phyloP scores from a whole-genome alignment of 2,888 invertebrate genomes.

The Mongoloraphidia duomilia region DNA sequence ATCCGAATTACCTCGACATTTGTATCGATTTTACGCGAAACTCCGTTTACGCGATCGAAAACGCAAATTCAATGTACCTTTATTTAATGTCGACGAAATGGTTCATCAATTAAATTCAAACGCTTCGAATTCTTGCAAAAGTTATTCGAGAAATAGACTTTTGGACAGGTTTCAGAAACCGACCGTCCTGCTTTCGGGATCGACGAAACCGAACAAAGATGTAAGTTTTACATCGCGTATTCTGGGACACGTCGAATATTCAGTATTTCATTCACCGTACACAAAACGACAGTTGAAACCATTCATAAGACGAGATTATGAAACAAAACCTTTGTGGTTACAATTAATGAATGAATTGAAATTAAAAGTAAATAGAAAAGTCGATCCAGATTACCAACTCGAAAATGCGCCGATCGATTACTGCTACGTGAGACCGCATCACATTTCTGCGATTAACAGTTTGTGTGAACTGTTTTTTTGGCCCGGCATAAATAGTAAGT shows the following conservation, averaged over 20 bases:
- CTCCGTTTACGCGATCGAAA: slow-evolving; percentile 39
- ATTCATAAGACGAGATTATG: slow-evolving; percentile 61
- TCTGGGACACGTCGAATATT: slow-evolving; percentile 35
- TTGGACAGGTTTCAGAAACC: too few species aligned
- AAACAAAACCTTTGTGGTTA: slow-evolving; percentile 55
- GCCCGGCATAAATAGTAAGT: slow-evolving; percentile 83
- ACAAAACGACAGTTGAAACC: slow-evolving; percentile 65
- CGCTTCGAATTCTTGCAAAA: slow-evolving; percentile 13
- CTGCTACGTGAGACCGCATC: slow-evolving; percentile 75
- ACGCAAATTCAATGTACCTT: slow-evolving; percentile 35
- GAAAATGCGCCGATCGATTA: slow-evolving; percentile 55
- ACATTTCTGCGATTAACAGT: slow-evolving; percentile 75
- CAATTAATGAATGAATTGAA: slow-evolving; percentile 50
- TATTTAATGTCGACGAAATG: slow-evolving; percentile 40
- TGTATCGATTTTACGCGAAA: slow-evolving; percentile 24
- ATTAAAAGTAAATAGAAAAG: slow-evolving; percentile 34
- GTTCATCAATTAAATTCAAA: slow-evolving; percentile 21
- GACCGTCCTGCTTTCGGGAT: too few species aligned
- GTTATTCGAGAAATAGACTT: too few species aligned
- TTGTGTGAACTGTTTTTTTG: slow-evolving; percentile 76
- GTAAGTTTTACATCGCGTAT: slow-evolving; percentile 33
- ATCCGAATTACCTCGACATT: neutral
- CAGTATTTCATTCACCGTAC: slow-evolving; percentile 51
- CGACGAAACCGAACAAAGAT: slow-evolving; percentile 18
- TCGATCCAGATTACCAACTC: slow-evolving; percentile 16